Evolutionary conservation across 1,140 invertebrate species (phyloP), one percentile per base, ranked within the genome.

Genomic region (Rhagoletis pomonella): DNA sequence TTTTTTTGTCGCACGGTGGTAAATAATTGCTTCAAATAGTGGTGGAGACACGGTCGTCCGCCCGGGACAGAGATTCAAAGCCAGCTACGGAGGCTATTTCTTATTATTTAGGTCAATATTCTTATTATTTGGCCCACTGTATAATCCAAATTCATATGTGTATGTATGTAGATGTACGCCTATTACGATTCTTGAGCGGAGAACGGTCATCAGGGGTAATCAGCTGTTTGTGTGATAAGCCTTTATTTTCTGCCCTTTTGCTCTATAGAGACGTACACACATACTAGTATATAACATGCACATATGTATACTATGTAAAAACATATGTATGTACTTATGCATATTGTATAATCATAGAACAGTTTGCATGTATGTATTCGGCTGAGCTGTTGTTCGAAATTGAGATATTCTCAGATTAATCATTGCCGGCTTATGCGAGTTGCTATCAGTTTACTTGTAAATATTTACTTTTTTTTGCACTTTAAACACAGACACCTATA

Each of bases 221-320:
- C 73, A 81, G 73, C 73, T 81, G 73, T 81, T 81, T 55, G 73
- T 9, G 47, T 55, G 73, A 81, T 81, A 81, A 55, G 73, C 14
- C 14, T 81, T 10, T 73, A n/a, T 81, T 44, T 50, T 47, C 55
- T 50, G 14, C 67, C 44, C 12, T 39, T 39, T 47, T 39, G 67
- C 39, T 29, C 67, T 2, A 47, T 19, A 62, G 12, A 67, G 2
- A 39, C 65, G 42, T 3, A 39, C 12, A 67, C 39, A 29, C 39
- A 9, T 67, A 44, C 17, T 12, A 67, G n/a, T 14, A 47, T 42
- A 7, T 55, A 1, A 7, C 10, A 10, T 55, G 50, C 50, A 55
- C 10, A 55, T 55, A 5, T n/a, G n/a, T n/a, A n/a, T 55, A 55
- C 50, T 29, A 29, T 29, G 29, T 29, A 29, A 29, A 55, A 55